Percentiles rank a stretch among this genome's conserved stretches.
phyloP scores from a whole-genome alignment of 2,113 vertebrate species.

The Oceanodroma tethys region DNA sequence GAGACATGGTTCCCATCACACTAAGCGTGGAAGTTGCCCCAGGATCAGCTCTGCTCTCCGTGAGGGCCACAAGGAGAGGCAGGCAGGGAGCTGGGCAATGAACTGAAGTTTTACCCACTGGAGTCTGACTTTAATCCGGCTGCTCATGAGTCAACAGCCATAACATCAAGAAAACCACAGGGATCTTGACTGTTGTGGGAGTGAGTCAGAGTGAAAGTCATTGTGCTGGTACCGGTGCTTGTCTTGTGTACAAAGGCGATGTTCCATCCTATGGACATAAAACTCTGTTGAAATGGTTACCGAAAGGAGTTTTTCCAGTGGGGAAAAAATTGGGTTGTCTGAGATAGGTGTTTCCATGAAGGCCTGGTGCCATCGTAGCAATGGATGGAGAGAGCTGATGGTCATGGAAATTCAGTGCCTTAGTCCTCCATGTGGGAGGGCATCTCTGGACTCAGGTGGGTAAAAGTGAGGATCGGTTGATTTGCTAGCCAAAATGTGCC shows the following conservation, averaged over 20 bases:
- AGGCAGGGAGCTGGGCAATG: background rate
- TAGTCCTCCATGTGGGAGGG: background rate
- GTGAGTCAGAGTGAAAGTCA: background rate
- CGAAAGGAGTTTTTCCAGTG: background rate
- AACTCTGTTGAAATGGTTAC: background rate
- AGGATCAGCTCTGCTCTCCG: background rate
- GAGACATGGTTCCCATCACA: background rate
- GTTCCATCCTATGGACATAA: background rate
- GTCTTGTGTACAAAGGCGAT: background rate
- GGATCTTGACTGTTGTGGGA: background rate
- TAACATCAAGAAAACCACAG: background rate
- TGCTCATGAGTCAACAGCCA: background rate
- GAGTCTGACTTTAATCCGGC: background rate
- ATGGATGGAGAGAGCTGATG: background rate
- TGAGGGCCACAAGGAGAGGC: background rate
- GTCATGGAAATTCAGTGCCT: background rate
- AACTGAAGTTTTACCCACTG: background rate
- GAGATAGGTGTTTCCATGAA: background rate
- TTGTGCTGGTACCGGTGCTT: background rate
- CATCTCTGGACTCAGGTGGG: background rate
- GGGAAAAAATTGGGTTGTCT: background rate
- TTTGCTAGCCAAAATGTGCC: background rate
- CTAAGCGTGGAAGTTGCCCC: rapidly evolving
- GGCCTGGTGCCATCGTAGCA: background rate
- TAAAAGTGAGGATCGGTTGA: background rate